Evolutionary conservation across 1,140 invertebrate species (phyloP), one percentile per base, ranked within the genome.

Genomic region (Papilio polyxenes): DNA sequence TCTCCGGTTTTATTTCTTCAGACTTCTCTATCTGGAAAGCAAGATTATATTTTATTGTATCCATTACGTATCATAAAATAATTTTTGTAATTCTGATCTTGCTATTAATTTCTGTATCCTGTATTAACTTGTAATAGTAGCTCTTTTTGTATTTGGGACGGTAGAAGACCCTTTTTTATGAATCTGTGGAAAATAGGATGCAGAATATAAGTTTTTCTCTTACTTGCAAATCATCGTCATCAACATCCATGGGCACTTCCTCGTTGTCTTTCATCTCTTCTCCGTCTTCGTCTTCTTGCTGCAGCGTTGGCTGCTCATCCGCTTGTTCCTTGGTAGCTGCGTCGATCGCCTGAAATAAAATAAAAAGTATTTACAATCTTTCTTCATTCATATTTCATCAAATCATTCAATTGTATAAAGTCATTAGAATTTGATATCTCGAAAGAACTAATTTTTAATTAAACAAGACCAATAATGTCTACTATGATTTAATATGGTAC

Each of bases 271-370:
- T 95, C 5, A 95, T 85, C 75, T 95, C 90, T 6, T 96, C 95
- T 3, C 94, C 95, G 1, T 95, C 93, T 85, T 96, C 95, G 1
- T 96, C 95, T 51, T 95, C 95, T 81, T 95, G 87, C 81, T 96
- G 96, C 17, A 96, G 93, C 2, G 96, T 95, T 84, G 96, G 96
- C 87, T 97, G 96, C 80, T 97, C 96, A 82, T 97, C 96, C 1
- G 97, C 96, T 94, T 99, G 98, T 87, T 99, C 98, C 90, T 97
- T 96, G 0, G 97, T 97, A 1, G 97, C 97, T 74, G 96, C 96
- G 83, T 97, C 97, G 80, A 97, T 91, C 0, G 96, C 96, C 85
- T 96, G 75, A 40, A 80, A 79, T 65, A 77, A 69, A 53, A 74
- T 15, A 49, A 72, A 62, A 65, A 40, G 5, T 48, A 48, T 49